Conservation (phyloP, 2,888 invertebrate species). For the Lordiphosa fenestrarum region DNA sequence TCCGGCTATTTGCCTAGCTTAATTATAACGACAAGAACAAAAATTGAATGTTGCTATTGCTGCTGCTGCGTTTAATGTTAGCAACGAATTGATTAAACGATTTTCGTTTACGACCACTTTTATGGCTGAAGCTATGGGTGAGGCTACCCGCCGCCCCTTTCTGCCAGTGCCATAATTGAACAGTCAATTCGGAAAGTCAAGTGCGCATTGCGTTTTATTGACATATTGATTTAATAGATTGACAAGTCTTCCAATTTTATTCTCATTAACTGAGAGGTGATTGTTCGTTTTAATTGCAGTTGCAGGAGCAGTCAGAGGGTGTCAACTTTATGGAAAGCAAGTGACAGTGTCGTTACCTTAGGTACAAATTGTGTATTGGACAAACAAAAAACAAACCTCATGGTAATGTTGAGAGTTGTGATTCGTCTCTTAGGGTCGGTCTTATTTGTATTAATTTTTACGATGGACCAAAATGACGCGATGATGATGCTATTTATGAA, state of each 20-base stretch:
- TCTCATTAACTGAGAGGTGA: neutral
- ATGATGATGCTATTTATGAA: too few relatives aligned
- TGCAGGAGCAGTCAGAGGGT: constrained; percentile 37
- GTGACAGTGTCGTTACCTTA: neutral
- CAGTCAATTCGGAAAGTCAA: constrained; percentile 28
- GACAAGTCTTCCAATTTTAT: constrained; percentile 30
- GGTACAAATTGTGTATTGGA: too few relatives aligned
- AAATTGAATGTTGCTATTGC: constrained; percentile 14
- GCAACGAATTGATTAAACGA: constrained; percentile 20
- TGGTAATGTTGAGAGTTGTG: neutral
- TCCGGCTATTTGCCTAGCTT: constrained; percentile 6
- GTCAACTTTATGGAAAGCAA: constrained; percentile 10
- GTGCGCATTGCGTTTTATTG: constrained; percentile 33
- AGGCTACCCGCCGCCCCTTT: constrained; percentile 1
- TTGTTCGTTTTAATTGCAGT: constrained; percentile 38
- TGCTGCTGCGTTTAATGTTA: constrained; percentile 18
- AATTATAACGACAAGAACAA: constrained; percentile 17
- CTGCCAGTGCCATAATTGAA: constrained; percentile 34
- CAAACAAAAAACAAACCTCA: neutral
- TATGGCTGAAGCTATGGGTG: constrained; percentile 12
- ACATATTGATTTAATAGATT: constrained; percentile 41
- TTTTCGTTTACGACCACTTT: constrained; percentile 11
- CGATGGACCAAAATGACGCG: too few relatives aligned
- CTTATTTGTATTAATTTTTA: too few relatives aligned
- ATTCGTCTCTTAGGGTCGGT: too few relatives aligned